Conservation (phyloP, 2,113 vertebrate species). For the Pseudolaguvia tuberculata region DNA sequence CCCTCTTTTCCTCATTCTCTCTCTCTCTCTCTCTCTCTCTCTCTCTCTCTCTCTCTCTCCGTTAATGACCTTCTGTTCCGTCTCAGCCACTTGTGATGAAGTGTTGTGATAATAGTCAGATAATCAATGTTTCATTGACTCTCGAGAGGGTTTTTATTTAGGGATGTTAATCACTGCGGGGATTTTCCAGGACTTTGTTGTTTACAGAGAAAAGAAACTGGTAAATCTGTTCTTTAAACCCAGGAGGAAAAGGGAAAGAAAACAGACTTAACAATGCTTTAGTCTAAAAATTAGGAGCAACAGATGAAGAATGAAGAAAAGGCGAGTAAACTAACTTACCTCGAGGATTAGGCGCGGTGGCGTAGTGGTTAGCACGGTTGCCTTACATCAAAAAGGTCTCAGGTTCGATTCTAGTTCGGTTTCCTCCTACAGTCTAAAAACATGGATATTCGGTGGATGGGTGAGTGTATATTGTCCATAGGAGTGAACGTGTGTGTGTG, state of each 20-base stretch:
- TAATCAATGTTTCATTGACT: conserved; percentile 60
- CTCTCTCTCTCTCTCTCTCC: conserved; percentile 31
- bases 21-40: conserved; percentile 32
- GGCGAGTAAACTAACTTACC: conserved; percentile 6
- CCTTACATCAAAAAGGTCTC: no score
- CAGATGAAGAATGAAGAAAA: not conserved
- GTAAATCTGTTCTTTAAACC: conserved; percentile 36
- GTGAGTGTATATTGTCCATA: no score
- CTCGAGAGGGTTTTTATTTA: conserved; percentile 52
- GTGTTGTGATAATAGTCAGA: conserved; percentile 57
- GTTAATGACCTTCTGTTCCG: conserved; percentile 42
- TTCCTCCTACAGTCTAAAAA: no score
- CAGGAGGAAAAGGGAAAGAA: not conserved
- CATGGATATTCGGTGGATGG: no score
- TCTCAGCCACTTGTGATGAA: conserved; percentile 54
- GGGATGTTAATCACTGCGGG: conserved; percentile 47
- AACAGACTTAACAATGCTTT: not conserved
- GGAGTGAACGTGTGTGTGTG: no score
- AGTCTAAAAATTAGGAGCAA: not conserved
- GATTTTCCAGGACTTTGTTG: conserved; percentile 46
- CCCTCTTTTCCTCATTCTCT: conserved; percentile 37
- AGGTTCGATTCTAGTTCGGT: no score
- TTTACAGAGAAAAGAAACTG: conserved; percentile 43
- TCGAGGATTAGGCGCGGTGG: not conserved
- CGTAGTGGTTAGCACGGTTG: no score